Percentiles rank a stretch among this genome's conserved stretches.
phyloP scores from a whole-genome alignment of 2,797 vertebrate genomes.

The Bovichtus variegatus region DNA sequence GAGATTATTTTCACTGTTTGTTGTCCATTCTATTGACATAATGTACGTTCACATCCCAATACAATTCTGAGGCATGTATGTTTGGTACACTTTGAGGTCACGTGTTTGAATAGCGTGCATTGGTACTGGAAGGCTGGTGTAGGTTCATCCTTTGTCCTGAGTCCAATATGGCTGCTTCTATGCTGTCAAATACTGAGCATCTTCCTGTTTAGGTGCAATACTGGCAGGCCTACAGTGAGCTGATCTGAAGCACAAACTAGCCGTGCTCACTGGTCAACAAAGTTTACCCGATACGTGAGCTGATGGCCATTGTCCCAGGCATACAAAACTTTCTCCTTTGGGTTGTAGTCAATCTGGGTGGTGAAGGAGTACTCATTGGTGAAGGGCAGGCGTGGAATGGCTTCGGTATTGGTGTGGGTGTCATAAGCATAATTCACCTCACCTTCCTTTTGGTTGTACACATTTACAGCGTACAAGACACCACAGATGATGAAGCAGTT shows the following conservation, averaged over 20 bases:
- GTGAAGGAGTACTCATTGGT: conserved; percentile 92
- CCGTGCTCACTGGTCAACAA: conserved; percentile 89
- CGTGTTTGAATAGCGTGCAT: conserved; percentile 60
- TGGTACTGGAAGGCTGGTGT: conserved; percentile 53
- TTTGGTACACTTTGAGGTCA: conserved; percentile 61
- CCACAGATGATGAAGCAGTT: conserved; percentile 99
- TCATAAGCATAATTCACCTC: conserved; percentile 95
- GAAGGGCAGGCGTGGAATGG: conserved; percentile 90
- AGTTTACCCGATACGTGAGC: conserved; percentile 92
- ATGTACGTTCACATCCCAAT: conserved; percentile 34
- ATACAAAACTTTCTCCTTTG: conserved; percentile 94
- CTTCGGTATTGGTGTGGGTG: conserved; percentile 94
- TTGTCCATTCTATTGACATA: conserved; percentile 34
- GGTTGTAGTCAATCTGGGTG: conserved; percentile 98
- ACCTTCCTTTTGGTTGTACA: conserved; percentile 92
- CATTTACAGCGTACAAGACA: conserved; percentile 93
- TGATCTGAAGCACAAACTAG: conserved; percentile 26
- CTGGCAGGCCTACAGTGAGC: conserved; percentile 36
- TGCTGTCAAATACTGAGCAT: conserved; percentile 57
- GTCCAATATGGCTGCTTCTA: conserved; percentile 61
- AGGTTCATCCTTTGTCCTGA: conserved; percentile 54
- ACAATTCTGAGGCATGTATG: conserved; percentile 46
- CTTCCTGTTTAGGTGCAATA: conserved; percentile 28
- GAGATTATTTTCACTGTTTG: conserved; percentile 48
- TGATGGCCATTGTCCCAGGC: conserved; percentile 99